These are phyloP conservation scores for Lasiurus borealis DNA, from an alignment of 2,113 vertebrate species.

Conservation along the genomic window DNA sequence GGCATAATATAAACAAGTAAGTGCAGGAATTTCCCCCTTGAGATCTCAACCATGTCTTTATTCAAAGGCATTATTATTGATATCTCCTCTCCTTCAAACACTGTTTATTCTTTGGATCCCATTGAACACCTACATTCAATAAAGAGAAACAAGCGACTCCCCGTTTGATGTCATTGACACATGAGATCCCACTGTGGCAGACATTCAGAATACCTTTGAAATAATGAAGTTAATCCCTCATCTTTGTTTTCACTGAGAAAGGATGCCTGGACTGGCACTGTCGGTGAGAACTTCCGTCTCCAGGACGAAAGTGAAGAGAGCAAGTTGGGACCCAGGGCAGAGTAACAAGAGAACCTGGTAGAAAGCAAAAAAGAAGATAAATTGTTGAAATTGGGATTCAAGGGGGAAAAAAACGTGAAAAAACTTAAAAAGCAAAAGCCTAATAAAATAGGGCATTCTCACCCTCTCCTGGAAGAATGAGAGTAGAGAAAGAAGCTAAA, in stretches of 20 bases:
- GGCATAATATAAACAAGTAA: neutral
- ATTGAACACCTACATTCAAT: neutral
- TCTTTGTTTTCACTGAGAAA: neutral
- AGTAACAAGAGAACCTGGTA: neutral
- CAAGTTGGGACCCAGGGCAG: neutral
- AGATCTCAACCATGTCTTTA: neutral
- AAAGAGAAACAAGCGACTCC: neutral
- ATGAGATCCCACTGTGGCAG: neutral
- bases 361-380: conserved; percentile 2
- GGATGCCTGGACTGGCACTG: neutral
- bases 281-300: neutral
- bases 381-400: conserved; percentile 23
- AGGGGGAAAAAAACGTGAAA: conserved; percentile 3
- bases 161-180: neutral
- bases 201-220: neutral
- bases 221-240: neutral
- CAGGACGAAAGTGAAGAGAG: neutral
- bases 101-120: conserved; percentile 21
- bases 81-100: neutral
- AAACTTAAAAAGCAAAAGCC: neutral
- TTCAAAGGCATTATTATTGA: neutral
- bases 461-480: conserved; percentile 41
- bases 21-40: neutral
- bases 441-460: conserved; percentile 33
- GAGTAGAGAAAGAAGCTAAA: neutral